These are phyloP conservation scores for Diorhabda carinulata DNA, from an alignment of 1,140 invertebrate genomes.

Conservation along the genomic window DNA sequence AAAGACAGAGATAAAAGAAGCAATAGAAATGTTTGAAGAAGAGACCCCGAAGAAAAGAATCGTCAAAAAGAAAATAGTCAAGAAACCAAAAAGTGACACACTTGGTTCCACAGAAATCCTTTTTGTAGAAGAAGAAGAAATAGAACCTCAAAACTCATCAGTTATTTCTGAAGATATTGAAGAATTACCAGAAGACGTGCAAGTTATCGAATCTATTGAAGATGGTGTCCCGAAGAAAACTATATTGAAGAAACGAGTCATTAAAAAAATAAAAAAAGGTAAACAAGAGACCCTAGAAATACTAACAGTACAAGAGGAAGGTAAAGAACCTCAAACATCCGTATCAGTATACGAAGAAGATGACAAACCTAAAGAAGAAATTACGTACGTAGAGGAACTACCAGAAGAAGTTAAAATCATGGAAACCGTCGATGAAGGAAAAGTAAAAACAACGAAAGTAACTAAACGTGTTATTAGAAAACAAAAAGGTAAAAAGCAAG, in stretches of 20 bases:
- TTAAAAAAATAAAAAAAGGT: conserved; percentile 41
- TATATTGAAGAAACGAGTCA: conserved; percentile 44
- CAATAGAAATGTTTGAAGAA: conserved; percentile 34
- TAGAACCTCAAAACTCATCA: conserved; percentile 27
- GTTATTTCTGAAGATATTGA: conserved; percentile 23
- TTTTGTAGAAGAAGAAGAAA: conserved; percentile 40
- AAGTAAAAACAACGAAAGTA: conserved; percentile 12
- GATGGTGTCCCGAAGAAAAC: conserved; percentile 29
- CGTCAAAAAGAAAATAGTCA: conserved; percentile 45
- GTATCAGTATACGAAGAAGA: background rate
- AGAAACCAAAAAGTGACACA: conserved; percentile 42
- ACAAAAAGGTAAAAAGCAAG: conserved; percentile 30
- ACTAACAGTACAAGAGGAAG: conserved; percentile 39
- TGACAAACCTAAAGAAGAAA: conserved; percentile 37
- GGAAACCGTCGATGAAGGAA: conserved; percentile 10
- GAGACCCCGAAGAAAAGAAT: conserved; percentile 26
- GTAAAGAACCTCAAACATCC: conserved; percentile 30
- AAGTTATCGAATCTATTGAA: conserved; percentile 30
- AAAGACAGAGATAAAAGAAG: conserved; percentile 4
- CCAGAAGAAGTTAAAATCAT: conserved; percentile 17
- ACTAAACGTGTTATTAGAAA: conserved; percentile 19
- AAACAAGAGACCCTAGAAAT: conserved; percentile 40
- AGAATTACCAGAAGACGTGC: conserved; percentile 32
- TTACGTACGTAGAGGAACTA: conserved; percentile 10
- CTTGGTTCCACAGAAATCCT: conserved; percentile 37